Evolutionary conservation across 2,113 vertebrate species (phyloP).

Genomic region (Melanocharis versteri): DNA sequence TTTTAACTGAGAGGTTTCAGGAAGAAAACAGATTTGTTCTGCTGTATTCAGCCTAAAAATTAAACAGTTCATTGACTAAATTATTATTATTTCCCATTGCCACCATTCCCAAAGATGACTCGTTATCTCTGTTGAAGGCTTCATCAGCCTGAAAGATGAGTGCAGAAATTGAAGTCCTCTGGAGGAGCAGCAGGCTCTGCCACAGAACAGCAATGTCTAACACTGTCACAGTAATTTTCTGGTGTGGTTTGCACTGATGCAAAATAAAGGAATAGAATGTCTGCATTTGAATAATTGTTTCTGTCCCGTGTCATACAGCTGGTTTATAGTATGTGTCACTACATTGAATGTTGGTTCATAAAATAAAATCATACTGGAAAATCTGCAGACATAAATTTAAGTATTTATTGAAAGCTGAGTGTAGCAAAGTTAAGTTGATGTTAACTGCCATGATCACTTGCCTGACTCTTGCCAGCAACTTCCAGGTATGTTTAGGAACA

Average conservation of each 20-base stretch:
- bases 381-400: slow-evolving; percentile 53
- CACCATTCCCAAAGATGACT: slow-evolving; percentile 15
- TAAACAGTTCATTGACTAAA: not conserved
- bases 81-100: not conserved
- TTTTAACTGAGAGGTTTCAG: not conserved
- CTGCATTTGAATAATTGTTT: slow-evolving; percentile 51
- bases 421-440: slow-evolving; percentile 63
- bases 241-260: slow-evolving; percentile 38
- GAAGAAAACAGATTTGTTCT: not conserved
- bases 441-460: slow-evolving; percentile 51
- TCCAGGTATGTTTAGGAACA: slow-evolving; percentile 74
- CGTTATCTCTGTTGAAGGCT: not conserved
- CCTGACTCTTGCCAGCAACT: slow-evolving; percentile 57
- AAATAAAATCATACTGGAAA: slow-evolving; percentile 43
- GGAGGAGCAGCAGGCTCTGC: not conserved
- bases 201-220: slow-evolving; percentile 27
- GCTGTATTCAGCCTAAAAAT: not conserved
- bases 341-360: slow-evolving; percentile 61
- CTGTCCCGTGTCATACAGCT: not conserved
- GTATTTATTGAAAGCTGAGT: slow-evolving; percentile 56
- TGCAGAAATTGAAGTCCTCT: slow-evolving; percentile 3
- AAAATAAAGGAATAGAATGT: slow-evolving; percentile 43
- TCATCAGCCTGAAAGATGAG: not conserved
- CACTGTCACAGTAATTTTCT: slow-evolving; percentile 51
- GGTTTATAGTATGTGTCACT: slow-evolving; percentile 54